Conservation (phyloP, 2,113 vertebrate species). For the Corynorhinus townsendii region DNA sequence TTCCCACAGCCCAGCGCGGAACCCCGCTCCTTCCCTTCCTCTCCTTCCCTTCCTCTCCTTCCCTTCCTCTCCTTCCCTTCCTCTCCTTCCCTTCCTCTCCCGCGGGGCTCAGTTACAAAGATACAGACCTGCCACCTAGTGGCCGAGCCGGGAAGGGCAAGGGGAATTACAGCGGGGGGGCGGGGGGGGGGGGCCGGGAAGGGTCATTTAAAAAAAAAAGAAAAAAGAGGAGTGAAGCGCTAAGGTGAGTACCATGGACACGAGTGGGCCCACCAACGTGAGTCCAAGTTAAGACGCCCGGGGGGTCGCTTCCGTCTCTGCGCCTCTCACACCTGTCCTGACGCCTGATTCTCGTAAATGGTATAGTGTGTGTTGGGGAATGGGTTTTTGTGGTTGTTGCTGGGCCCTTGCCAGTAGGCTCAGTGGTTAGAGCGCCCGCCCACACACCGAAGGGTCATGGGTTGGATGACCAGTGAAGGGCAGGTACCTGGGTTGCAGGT, state of each 20-base stretch:
- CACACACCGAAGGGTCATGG: too few relatives aligned
- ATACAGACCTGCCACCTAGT: slow-evolving; percentile 78
- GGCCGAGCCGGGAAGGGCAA: slow-evolving; percentile 29
- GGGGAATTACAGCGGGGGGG: rapidly evolving
- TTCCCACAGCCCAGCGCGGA: neutral
- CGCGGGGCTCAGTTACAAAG: neutral
- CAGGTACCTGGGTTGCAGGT: too few relatives aligned
- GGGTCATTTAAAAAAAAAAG: neutral
- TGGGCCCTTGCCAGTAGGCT: too few relatives aligned
- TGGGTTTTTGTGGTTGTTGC: too few relatives aligned
- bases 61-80: too few relatives aligned
- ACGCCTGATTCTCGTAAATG: neutral
- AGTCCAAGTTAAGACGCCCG: neutral
- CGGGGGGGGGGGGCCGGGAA: too few relatives aligned
- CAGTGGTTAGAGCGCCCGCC: too few relatives aligned
- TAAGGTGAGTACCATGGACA: neutral
- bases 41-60: too few relatives aligned
- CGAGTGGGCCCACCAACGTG: neutral
- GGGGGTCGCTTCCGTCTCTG: neutral
- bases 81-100: too few relatives aligned
- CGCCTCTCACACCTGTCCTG: neutral
- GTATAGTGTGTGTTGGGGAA: neutral
- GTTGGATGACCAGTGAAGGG: too few relatives aligned
- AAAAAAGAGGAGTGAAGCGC: neutral
- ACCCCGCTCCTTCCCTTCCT: rapidly evolving